These are phyloP conservation scores for Haemorhous mexicanus DNA, from an alignment of 2,113 vertebrate genomes.

Conservation along the genomic window DNA sequence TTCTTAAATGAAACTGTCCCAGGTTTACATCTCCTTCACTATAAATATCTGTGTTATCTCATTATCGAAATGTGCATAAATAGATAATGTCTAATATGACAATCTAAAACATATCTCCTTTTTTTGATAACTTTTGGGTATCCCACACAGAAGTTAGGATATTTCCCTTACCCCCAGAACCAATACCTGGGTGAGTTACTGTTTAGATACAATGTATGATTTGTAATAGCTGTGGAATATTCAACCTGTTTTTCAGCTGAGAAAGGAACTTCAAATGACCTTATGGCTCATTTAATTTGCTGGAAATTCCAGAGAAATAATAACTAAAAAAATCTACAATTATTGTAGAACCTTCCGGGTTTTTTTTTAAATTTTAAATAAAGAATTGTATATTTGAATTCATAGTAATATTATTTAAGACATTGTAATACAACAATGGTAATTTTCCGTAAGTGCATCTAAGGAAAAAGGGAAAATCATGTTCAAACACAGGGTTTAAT, in stretches of 20 bases:
- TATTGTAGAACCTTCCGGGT: slow-evolving; percentile 8
- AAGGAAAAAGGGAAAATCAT: not conserved
- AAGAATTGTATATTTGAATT: slow-evolving; percentile 29
- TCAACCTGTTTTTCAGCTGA: slow-evolving; percentile 26
- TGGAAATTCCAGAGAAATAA: slow-evolving; percentile 34
- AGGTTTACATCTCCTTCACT: not conserved
- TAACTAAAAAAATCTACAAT: not conserved
- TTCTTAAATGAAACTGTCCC: not conserved
- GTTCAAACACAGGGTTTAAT: not conserved
- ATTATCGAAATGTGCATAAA: not conserved
- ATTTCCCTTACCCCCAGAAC: slow-evolving; percentile 11
- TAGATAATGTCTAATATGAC: not conserved
- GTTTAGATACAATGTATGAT: slow-evolving; percentile 5
- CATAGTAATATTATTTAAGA: slow-evolving; percentile 3
- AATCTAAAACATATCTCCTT: not conserved
- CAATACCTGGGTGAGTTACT: slow-evolving; percentile 21
- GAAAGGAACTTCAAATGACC: slow-evolving; percentile 7
- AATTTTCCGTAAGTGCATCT: slow-evolving; percentile 13
- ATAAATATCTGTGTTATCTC: not conserved
- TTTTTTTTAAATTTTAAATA: slow-evolving; percentile 28
- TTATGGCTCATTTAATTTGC: slow-evolving; percentile 43
- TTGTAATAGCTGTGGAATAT: slow-evolving; percentile 19
- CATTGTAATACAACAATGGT: slow-evolving; percentile 21
- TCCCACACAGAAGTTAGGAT: not conserved
- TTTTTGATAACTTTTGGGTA: not conserved